phyloP scores from a whole-genome alignment of 2,888 invertebrate species.

The Oscheius sp. region DNA sequence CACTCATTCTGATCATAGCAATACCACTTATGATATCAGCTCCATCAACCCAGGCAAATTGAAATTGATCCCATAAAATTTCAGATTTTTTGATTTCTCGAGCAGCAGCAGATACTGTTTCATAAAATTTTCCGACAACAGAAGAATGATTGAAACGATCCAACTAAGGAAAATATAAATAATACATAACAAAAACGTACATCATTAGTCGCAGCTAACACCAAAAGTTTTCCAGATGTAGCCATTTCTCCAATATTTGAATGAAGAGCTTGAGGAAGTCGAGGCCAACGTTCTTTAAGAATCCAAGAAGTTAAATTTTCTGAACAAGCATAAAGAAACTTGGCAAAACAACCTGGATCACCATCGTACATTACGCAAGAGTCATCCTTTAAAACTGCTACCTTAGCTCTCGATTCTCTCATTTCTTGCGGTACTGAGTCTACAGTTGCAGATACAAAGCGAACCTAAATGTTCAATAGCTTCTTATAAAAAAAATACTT shows the following conservation, averaged over 20 bases:
- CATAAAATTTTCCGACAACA: slow-evolving; percentile 46
- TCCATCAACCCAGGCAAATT: slow-evolving; percentile 94
- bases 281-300: slow-evolving; percentile 63
- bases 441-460: slow-evolving; percentile 38
- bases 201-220: slow-evolving; percentile 57
- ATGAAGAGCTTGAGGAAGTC: slow-evolving; percentile 53
- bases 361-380: slow-evolving; percentile 41
- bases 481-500: too few relatives aligned
- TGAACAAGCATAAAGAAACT: too few relatives aligned
- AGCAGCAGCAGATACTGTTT: slow-evolving; percentile 47
- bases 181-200: slow-evolving; percentile 24
- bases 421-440: slow-evolving; percentile 27
- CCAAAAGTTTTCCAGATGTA: slow-evolving; percentile 61
- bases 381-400: slow-evolving; percentile 58
- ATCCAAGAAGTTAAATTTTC: slow-evolving; percentile 56
- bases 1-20: slow-evolving; percentile 82
- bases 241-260: slow-evolving; percentile 63
- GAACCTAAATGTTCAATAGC: too few relatives aligned
- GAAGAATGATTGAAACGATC: slow-evolving; percentile 39
- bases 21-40: slow-evolving; percentile 91
- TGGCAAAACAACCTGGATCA: slow-evolving; percentile 32
- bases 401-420: slow-evolving; percentile 25
- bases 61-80: slow-evolving; percentile 71
- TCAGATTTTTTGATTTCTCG: slow-evolving; percentile 38
- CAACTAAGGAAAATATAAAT: slow-evolving; percentile 35